A percentile compares a stretch with the other conserved stretches of the same genome.
These are phyloP conservation scores for Phenacoccus solenopsis DNA, from an alignment of 1,140 invertebrate species.

Conservation along the genomic window DNA sequence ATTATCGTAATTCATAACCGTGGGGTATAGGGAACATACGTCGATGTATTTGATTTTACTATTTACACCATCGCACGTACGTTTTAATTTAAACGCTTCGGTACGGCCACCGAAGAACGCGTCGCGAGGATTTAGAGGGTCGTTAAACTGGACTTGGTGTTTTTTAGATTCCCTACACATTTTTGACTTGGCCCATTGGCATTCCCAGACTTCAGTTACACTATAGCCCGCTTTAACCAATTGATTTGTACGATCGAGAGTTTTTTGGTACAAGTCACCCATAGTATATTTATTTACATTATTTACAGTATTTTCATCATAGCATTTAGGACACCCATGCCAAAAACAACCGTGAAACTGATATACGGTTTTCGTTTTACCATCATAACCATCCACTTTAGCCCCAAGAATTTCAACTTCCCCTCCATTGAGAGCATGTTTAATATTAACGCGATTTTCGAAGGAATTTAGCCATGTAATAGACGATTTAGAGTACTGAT, in stretches of 20 bases:
- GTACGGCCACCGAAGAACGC: slow-evolving; percentile 7
- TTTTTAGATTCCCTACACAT: too few species aligned
- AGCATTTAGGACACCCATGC: slow-evolving; percentile 18
- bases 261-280: slow-evolving; percentile 13
- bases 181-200: not conserved
- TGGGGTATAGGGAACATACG: slow-evolving; percentile 11
- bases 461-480: slow-evolving; percentile 11
- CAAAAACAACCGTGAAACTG: slow-evolving; percentile 18
- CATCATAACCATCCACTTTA: slow-evolving; percentile 18
- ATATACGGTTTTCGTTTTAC: slow-evolving; percentile 14
- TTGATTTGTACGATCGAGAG: not conserved
- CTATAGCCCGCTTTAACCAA: slow-evolving; percentile 16
- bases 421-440: slow-evolving; percentile 5
- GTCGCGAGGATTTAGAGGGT: not conserved
- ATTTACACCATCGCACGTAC: not conserved
- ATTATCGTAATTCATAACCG: slow-evolving; percentile 13
- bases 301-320: slow-evolving; percentile 7
- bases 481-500: slow-evolving; percentile 14
- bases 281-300: slow-evolving; percentile 6
- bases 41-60: slow-evolving; percentile 13
- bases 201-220: slow-evolving; percentile 18
- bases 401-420: slow-evolving; percentile 7
- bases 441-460: slow-evolving; percentile 7
- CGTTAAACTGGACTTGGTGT: not conserved
- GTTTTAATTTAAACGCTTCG: not conserved